phyloP scores from a whole-genome alignment of 2,113 vertebrate species.

The Connochaetes taurinus region DNA sequence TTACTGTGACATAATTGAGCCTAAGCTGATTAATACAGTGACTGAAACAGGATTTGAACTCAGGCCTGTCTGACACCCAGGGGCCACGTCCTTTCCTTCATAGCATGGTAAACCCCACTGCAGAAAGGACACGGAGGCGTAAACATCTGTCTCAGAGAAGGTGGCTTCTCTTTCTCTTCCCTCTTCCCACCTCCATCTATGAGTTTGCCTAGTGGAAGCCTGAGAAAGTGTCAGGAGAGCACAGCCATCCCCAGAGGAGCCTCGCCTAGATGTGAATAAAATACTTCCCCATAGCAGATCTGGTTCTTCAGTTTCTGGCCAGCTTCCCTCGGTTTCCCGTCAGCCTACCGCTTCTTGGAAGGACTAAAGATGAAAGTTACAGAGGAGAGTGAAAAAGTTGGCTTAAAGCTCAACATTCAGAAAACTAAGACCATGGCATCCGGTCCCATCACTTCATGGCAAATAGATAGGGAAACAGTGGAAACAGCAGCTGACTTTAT shows the following conservation, averaged over 20 bases:
- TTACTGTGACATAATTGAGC: background rate
- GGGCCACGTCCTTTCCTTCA: background rate
- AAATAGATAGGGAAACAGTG: background rate
- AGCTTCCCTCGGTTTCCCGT: background rate
- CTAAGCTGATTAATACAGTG: background rate
- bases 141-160: too few relatives aligned
- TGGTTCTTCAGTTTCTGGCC: background rate
- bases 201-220: background rate
- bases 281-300: background rate
- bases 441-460: background rate
- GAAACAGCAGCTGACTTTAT: background rate
- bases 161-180: background rate
- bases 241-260: background rate
- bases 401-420: background rate
- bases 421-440: background rate
- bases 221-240: background rate
- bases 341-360: background rate
- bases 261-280: background rate
- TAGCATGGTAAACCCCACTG: rapidly evolving
- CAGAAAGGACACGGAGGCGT: background rate
- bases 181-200: background rate
- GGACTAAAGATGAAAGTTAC: background rate
- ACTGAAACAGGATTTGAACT: background rate
- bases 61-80: background rate
- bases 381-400: background rate